Base-by-base conservation (phyloP, 2,113 vertebrate genomes). In the Baryphthengus martii region DNA sequence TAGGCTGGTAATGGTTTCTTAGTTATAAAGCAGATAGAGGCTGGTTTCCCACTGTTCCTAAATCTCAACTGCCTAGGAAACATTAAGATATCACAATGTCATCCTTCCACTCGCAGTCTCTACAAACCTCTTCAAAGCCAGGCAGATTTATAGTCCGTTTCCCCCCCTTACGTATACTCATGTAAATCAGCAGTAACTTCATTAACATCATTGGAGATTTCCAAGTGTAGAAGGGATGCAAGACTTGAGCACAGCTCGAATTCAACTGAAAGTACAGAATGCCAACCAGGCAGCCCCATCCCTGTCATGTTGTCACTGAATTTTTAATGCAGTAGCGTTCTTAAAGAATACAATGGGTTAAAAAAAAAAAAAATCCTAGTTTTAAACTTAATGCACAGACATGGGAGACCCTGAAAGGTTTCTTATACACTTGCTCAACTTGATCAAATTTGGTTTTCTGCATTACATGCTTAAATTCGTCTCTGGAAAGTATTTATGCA, bases 221-320 rank as follows among this genome's bases (percentile, higher is more conserved):
- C 83, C 85, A 93, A 88, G 76, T 92, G 85, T 78, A 81, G 77
- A 71, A 95, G 65, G 65, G 76, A 96, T 95, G 85, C 52, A 95
- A 93, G 88, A 52, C 72, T 65, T 42, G 29, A 85, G 45, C 2
- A 9, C 5, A 67, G 80, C 86, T 29, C 56, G 81, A 81, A 93
- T 78, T 84, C 88, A 84, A 56, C 77, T 90, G 95, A 62, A 35
- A 47, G 45, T 55, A 3, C 56, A 56, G 66, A 81, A 85, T 44
- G 61, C 21, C 76, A 89, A 2, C 10, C 66, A 84, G 66, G 59
- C 58, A 80, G 35, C 31, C 11, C 37, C 42, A 25, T 21, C 35
- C 63, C 76, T 40, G 56, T 31, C 35, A 12, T 2, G 20, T 12
- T 59, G n/a, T 25, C 33, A 26, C 40, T 61, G 61, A 31, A 53